Evolutionary conservation across 2,888 invertebrate genomes (phyloP), one percentile per base, ranked within the genome.

Genomic region (Tenodera sinensis): DNA sequence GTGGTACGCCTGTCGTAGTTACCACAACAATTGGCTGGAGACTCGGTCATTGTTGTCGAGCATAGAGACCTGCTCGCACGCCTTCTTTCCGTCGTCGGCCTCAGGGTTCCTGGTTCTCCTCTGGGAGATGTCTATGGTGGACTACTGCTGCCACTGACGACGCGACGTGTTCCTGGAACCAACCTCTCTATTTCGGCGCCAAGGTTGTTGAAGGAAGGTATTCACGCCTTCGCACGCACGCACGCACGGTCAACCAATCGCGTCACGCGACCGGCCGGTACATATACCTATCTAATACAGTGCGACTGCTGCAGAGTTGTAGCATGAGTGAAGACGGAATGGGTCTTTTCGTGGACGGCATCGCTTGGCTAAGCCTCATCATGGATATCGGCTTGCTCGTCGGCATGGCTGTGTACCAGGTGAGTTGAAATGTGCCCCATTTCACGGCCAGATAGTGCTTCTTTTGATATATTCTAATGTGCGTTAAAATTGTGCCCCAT

Each of bases 91-190:
- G 83, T 89, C 90, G 2, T 90, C 90, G 14, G 88, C 90, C 6
- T 89, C 90, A 14, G 88, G 90, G 15, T 89, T 88, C 85, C 88
- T 90, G 54, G 90, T 91, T 54, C 90, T 90, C 25, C 90, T 90
- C 34, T 90, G 90, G 91, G 91, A 91, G 89, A 90, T 89, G 7
- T 90, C 91, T 27, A 90, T 91, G 91, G 91, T 90, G 15, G 89
- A 91, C 88, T 91, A 89, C 84, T 91, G 91, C 83, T 85, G 90
- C 83, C 90, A 90, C 71, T 91, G 91, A 91, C n/a, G n/a, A n/a
- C n/a, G n/a, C n/a, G n/a, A n/a, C 27, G 83, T 28, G 90, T 15
- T 34, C 20, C 28, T 28, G 88, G 83, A 71, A 71, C 6, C 20
- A 15, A 2, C 20, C 3, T 0, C 54, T 20, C 54, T 71, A 71